Evolutionary conservation across 2,888 invertebrate genomes (phyloP).

Genomic region (Melanophora roralis): DNA sequence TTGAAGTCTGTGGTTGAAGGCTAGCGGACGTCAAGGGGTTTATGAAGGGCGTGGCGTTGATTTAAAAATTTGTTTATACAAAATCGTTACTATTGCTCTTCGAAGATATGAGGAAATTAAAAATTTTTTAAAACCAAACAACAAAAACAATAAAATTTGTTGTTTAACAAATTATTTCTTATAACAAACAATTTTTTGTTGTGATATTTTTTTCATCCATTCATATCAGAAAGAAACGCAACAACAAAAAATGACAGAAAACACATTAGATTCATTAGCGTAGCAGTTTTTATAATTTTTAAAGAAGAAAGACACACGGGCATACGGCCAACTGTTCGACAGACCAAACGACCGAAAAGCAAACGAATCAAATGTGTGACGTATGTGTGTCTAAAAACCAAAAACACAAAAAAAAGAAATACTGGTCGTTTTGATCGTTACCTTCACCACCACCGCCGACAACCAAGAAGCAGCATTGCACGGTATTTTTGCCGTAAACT

Average conservation of each 20-base stretch:
- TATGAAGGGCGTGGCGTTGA: no score
- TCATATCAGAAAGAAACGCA: not conserved
- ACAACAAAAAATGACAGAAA: not conserved
- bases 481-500: not conserved
- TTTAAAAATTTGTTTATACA: no score
- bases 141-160: slow-evolving; percentile 34
- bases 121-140: not conserved
- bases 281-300: not conserved
- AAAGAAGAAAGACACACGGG: not conserved
- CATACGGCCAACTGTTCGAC: not conserved
- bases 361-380: slow-evolving; percentile 44
- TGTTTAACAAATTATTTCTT: slow-evolving; percentile 44
- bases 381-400: slow-evolving; percentile 47
- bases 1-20: no score
- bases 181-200: slow-evolving; percentile 20
- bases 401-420: slow-evolving; percentile 5
- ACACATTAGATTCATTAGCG: slow-evolving; percentile 42
- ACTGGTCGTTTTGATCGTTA: slow-evolving; percentile 43
- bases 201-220: slow-evolving; percentile 42
- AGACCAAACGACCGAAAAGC: slow-evolving; percentile 11
- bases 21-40: no score
- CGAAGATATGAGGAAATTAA: no score
- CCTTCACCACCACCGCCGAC: slow-evolving; percentile 45
- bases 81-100: no score
- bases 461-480: not conserved